A percentile compares a stretch with the other conserved stretches of the same genome.
Conservation (phyloP, 2,888 invertebrate species). For the Eristalis tenax region DNA sequence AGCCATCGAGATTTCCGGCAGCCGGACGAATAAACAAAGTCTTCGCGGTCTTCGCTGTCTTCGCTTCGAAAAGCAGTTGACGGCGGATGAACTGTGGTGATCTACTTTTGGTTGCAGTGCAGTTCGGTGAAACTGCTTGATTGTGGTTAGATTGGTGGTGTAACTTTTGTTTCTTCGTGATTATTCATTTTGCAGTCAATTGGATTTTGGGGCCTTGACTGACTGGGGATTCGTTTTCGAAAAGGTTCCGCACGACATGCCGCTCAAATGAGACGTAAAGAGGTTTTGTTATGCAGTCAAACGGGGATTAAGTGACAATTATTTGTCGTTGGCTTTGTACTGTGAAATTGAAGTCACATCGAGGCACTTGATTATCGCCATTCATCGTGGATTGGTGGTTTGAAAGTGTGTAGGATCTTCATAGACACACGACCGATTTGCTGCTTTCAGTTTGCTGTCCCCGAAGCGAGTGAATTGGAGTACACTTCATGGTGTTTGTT, state of each 20-base stretch:
- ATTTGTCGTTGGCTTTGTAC: background rate
- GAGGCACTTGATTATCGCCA: background rate
- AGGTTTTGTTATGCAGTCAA: background rate
- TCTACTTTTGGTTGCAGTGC: background rate
- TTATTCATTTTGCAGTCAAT: background rate
- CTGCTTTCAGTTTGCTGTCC: no score
- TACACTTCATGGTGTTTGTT: no score
- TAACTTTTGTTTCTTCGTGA: background rate
- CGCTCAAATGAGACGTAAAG: background rate
- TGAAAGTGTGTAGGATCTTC: background rate
- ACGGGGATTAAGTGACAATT: background rate
- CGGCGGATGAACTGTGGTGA: background rate
- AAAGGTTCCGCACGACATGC: background rate
- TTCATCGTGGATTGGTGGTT: background rate
- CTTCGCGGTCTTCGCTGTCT: background rate
- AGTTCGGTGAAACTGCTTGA: background rate
- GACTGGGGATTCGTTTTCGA: background rate
- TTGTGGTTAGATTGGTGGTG: slow-evolving; percentile 1
- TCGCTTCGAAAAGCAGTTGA: slow-evolving; percentile 7
- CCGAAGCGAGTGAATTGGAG: no score
- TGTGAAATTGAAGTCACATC: background rate
- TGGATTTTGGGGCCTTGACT: background rate
- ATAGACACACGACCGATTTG: background rate
- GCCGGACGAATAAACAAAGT: background rate
- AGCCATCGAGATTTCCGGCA: background rate